phyloP scores from a whole-genome alignment of 2,888 invertebrate species.

The Xestia ashworthii region DNA sequence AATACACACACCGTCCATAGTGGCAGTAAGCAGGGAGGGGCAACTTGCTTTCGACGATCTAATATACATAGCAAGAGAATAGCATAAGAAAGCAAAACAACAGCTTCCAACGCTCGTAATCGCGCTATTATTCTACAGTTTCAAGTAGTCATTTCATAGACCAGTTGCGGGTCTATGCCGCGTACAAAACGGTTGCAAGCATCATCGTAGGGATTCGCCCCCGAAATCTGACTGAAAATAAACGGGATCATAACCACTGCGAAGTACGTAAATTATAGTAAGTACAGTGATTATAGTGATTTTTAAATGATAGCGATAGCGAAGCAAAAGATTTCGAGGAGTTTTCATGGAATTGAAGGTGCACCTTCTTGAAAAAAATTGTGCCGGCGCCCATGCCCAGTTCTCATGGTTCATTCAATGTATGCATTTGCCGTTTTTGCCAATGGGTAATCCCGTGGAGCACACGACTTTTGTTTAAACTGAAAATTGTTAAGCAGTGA shows the following conservation, averaged over 20 bases:
- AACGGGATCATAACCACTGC: no score
- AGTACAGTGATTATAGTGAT: no score
- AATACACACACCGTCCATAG: neutral
- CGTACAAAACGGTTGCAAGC: neutral
- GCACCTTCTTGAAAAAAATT: no score
- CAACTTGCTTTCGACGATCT: slow-evolving; percentile 9
- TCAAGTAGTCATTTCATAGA: neutral
- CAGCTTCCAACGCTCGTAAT: no score
- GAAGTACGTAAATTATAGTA: no score
- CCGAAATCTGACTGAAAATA: no score
- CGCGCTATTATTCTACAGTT: neutral
- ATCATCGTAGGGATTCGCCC: neutral
- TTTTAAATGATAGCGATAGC: no score
- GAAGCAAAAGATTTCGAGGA: no score
- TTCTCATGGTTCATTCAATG: no score
- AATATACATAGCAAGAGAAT: neutral
- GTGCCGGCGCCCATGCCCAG: no score
- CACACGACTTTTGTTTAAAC: neutral
- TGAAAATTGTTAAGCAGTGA: neutral
- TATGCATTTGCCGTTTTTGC: neutral
- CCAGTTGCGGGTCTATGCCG: no score
- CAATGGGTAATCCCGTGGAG: neutral
- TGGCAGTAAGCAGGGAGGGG: neutral
- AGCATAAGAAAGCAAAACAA: neutral
- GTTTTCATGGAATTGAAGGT: no score